Base-by-base conservation (phyloP, 2,888 invertebrate species). In the Macaria notata region DNA sequence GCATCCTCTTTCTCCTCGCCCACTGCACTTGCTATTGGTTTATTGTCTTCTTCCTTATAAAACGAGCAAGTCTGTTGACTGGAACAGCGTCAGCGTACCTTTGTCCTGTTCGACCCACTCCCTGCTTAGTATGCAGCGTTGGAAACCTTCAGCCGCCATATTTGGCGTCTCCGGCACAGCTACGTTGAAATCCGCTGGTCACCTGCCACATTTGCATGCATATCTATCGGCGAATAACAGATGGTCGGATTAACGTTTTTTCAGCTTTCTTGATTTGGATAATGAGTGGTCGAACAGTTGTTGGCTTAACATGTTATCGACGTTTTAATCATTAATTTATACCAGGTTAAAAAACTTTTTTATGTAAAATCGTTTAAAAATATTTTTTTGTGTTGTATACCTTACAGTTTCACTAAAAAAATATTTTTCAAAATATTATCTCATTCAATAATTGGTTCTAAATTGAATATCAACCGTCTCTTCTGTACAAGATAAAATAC, bases 41-140 rank as follows among this genome's bases (percentile, higher is more conserved):
- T 36, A 36, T 36, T 36, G 33, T 36, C 33, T 36, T 4, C 33
- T 36, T 36, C 33, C 33, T 36, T 36, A 6, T 6, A 36, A 19
- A 19, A 19, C 19, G 19, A 19, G 19, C 19, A 19, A 19, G 19
- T 19, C 19, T 1, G 19, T 38, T 58, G 56, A 61, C 64, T 66
- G 60, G 67, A 62, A 65, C 63, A 63, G 61, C 56, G 49, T 49
- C 62, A 67, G 67, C 38, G 9, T 49, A 50, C 58, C 61, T 31
- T 56, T 70, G 65, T 71, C 71, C 66, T 70, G 62, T 61, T 50
- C 78, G 53, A 65, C 86, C 86, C 75, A 87, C 86, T 73, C 78
- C 36, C 62, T 72, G 67, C 72, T 86, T 81, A 70, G 70, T 79
- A 84, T 87, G 78, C 86, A 79, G 61, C 70, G 66, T 64, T 72